A percentile compares a stretch with the other conserved stretches of the same genome.
phyloP scores from a whole-genome alignment of 2,888 invertebrate species.

The Clistopyga incitator region DNA sequence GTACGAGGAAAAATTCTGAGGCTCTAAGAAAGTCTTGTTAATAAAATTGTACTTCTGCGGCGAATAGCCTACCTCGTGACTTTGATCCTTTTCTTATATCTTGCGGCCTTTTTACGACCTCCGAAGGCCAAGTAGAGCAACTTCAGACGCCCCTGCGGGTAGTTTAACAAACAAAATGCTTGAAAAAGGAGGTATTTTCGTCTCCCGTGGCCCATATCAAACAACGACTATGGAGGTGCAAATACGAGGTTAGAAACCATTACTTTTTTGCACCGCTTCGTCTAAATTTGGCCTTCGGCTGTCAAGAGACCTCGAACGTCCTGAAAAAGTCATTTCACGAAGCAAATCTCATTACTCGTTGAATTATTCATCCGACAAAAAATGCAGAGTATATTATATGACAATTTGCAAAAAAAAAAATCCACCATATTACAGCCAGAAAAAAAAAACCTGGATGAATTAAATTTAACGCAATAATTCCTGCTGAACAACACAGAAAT shows the following conservation, averaged over 20 bases:
- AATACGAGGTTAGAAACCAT: neutral
- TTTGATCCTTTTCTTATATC: neutral
- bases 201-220: conserved; percentile 1
- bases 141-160: neutral
- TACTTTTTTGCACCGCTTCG: neutral
- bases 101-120: neutral
- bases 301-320: neutral
- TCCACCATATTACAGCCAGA: neutral
- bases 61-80: neutral
- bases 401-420: neutral
- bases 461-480: neutral
- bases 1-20: neutral
- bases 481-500: neutral
- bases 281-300: neutral
- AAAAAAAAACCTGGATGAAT: neutral
- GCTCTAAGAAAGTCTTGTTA: neutral
- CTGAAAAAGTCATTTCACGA: neutral
- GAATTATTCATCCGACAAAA: neutral
- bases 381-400: neutral
- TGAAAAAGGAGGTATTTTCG: neutral
- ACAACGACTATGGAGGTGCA: neutral
- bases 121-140: neutral
- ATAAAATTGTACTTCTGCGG: neutral
- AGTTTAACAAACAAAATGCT: neutral
- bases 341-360: neutral